These are phyloP conservation scores for Clistopyga incitator DNA, from an alignment of 2,888 invertebrate genomes.

Conservation along the genomic window DNA sequence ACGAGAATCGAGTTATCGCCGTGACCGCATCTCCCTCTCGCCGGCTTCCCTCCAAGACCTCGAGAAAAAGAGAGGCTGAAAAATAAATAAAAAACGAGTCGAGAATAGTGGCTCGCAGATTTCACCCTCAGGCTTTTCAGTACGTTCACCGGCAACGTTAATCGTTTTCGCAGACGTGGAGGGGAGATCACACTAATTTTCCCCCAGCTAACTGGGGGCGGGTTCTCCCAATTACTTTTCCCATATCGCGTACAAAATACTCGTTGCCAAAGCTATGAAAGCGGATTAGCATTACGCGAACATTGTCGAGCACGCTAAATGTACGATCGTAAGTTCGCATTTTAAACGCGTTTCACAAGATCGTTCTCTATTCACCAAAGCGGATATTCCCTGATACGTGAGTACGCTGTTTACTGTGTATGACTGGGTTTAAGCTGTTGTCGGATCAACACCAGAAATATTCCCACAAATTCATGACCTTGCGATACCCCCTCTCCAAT, in stretches of 20 bases:
- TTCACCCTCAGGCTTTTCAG: slow-evolving; percentile 28
- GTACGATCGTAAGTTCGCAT: slow-evolving; percentile 75
- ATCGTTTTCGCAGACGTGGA: slow-evolving; percentile 30
- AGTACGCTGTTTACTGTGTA: neutral
- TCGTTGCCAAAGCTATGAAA: slow-evolving; percentile 57
- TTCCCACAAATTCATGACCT: slow-evolving; percentile 25
- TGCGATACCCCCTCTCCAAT: slow-evolving; percentile 8
- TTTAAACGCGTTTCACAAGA: slow-evolving; percentile 60
- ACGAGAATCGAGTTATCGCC: slow-evolving; percentile 65
- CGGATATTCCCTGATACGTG: slow-evolving; percentile 45
- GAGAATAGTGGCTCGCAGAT: slow-evolving; percentile 24
- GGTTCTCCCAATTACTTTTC: slow-evolving; percentile 55
- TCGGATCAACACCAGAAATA: slow-evolving; percentile 52
- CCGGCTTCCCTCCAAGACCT: slow-evolving; percentile 22
- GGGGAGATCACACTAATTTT: slow-evolving; percentile 54
- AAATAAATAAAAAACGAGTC: slow-evolving; percentile 3
- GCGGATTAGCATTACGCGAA: slow-evolving; percentile 80
- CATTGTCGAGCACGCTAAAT: slow-evolving; percentile 75
- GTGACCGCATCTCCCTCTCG: slow-evolving; percentile 57
- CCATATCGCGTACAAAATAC: slow-evolving; percentile 42
- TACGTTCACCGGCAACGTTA: slow-evolving; percentile 51
- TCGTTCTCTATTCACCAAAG: slow-evolving; percentile 41
- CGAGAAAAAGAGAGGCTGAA: slow-evolving; percentile 26
- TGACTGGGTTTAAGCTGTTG: slow-evolving; percentile 47
- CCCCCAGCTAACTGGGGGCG: slow-evolving; percentile 32